These are phyloP conservation scores for Ormyrus pomaceus DNA, from an alignment of 2,888 invertebrate genomes.

Conservation along the genomic window DNA sequence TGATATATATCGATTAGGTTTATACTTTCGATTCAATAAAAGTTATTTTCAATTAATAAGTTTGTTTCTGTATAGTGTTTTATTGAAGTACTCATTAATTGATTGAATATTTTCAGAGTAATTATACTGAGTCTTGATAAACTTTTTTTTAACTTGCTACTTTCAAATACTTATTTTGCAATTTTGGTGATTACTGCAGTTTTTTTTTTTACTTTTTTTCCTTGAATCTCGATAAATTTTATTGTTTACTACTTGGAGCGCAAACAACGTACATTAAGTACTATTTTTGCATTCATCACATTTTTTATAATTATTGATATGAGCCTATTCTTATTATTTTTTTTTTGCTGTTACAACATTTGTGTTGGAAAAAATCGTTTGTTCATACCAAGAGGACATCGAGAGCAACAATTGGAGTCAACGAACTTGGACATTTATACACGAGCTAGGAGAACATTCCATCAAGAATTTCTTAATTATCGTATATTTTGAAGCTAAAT, in stretches of 20 bases:
- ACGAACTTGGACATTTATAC: slow-evolving; percentile 44
- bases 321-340: background rate
- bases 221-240: too few relatives aligned
- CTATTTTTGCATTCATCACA: too few relatives aligned
- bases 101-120: background rate
- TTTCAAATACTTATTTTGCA: background rate
- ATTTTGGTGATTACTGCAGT: background rate
- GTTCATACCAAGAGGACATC: slow-evolving; percentile 25
- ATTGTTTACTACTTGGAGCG: too few relatives aligned
- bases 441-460: background rate
- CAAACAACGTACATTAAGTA: too few relatives aligned
- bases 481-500: background rate
- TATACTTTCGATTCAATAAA: slow-evolving; percentile 73
- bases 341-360: background rate
- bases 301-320: too few relatives aligned
- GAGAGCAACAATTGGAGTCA: slow-evolving; percentile 23
- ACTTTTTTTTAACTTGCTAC: too few relatives aligned
- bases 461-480: slow-evolving; percentile 2
- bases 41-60: slow-evolving; percentile 71
- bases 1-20: slow-evolving; percentile 65
- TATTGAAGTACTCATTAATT: slow-evolving; percentile 16
- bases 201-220: background rate
- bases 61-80: slow-evolving; percentile 51
- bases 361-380: slow-evolving; percentile 23
- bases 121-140: too few relatives aligned